Base-by-base conservation (phyloP, 2,113 vertebrate species). In the Ceuthmochares aereus region DNA sequence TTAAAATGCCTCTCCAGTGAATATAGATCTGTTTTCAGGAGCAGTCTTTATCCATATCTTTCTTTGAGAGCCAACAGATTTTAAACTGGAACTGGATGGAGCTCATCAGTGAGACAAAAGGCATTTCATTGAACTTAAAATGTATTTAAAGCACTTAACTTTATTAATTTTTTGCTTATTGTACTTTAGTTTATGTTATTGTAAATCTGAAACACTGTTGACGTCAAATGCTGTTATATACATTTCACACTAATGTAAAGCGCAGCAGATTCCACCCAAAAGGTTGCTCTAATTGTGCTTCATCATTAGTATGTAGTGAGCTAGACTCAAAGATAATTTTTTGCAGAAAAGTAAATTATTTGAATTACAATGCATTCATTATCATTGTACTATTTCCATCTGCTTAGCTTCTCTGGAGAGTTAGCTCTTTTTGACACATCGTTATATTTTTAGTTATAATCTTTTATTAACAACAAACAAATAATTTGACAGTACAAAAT, bases 391-490 rank as follows among this genome's bases (percentile, higher is more conserved):
- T 67, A 34, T 89, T 96, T 92, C 59, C 74, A 92, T 92, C 80
- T 93, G 76, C 82, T 89, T 93, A 94, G 70, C 64, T 97, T 72
- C 80, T 96, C 91, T 96, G 64, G 76, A 96, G 73, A 51, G 86
- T 90, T 94, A 95, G 62, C 94, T 94, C 47, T 85, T 21, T 92
- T 92, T 97, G 94, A 92, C 95, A 92, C 60, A 85, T 94, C 85
- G 90, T 95, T 97, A 89, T 94, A 95, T 92, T 97, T 96, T 96
- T 92, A 95, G 91, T 92, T 96, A 90, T 85, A 93, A 96, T 96
- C 87, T 89, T 95, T 95, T 95, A 96, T 94, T 95, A 96, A 96
- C 84, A 89, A 69, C 69, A 95, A 97, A 84, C 47, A 92, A 94
- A 87, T 91, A 68, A 56, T 86, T 96, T 95, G 96, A 96, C 90